Evolutionary conservation across 1,140 invertebrate species (phyloP), one percentile per base, ranked within the genome.

Genomic region (Goniozus legneri): DNA sequence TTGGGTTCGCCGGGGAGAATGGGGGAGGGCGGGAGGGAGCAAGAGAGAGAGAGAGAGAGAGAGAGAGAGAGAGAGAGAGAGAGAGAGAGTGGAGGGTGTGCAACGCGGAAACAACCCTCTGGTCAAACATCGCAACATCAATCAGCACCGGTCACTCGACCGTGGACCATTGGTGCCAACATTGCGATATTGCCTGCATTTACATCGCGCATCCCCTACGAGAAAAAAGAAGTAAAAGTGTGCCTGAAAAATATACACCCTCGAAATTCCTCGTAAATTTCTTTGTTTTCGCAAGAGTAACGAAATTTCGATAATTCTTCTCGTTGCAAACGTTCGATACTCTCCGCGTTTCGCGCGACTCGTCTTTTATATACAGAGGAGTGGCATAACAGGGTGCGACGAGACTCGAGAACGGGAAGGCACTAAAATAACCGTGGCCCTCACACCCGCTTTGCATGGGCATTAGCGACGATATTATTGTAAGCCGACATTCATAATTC

Each of bases 81-180:
- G 15, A 32, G 8, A 33, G 24, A 27, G 14, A 33, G 8, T 13
- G 6, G 3, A 40, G 35, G 66, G 60, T 64, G 65, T 61, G 53
- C 57, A 54, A 64, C 59, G 58, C 51, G 65, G 68, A 69, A 71
- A 73, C 71, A 71, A 76, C 73, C 73, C 73, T 76, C 72, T 76
- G 70, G 65, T 70, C 70, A 76, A 76, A 76, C 73, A 76, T 66
- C 66, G 62, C 69, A 67, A 75, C 71, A 74, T 76, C 72, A 75
- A 76, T 76, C 73, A 76, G 72, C 67, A 73, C 71, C 71, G 73
- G 69, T 73, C 73, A 73, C 69, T 71, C 65, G 64, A 67, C 55
- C 62, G 59, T 69, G 59, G 62, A 39, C 53, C 68, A 72, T 70
- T 69, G 69, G 67, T 68, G 62, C 65, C 62, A 66, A 66, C 69